Percentiles rank a stretch among this genome's conserved stretches.
Evolutionary conservation across 1,140 invertebrate genomes (phyloP).

Genomic region (Panagrolaimus sp.): DNA sequence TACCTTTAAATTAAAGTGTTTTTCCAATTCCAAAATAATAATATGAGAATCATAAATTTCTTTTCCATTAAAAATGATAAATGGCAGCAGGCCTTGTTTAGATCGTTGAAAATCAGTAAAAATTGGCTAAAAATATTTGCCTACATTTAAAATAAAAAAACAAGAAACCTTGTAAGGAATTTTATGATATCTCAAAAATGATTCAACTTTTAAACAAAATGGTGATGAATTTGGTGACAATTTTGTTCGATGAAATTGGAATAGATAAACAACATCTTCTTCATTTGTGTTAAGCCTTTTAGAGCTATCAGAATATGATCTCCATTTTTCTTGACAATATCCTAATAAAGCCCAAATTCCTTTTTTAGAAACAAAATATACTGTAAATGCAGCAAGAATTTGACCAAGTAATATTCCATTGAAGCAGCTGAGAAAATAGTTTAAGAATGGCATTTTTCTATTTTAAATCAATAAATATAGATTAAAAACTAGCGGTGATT

Average conservation of each 20-base stretch:
- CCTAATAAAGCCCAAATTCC: no score
- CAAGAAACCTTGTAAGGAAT: slow-evolving; percentile 86
- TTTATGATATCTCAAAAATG: slow-evolving; percentile 79
- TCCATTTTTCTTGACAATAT: no score
- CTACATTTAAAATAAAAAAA: background rate
- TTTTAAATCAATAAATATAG: no score
- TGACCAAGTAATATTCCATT: no score
- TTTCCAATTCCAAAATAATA: no score
- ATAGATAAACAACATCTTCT: slow-evolving; percentile 79
- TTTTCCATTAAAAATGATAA: slow-evolving; percentile 44
- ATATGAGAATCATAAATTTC: slow-evolving; percentile 37
- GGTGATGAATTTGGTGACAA: slow-evolving; percentile 78
- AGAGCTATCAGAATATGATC: no score
- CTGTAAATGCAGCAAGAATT: no score
- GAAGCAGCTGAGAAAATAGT: no score
- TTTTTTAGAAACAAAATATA: no score
- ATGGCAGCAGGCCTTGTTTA: slow-evolving; percentile 20
- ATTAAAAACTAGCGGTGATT: no score
- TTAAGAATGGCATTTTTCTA: no score
- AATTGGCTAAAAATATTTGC: background rate
- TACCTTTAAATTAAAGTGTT: background rate
- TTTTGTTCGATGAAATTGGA: slow-evolving; percentile 76
- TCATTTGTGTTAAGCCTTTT: no score
- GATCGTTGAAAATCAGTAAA: background rate
- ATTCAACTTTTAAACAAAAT: slow-evolving; percentile 87